Evolutionary conservation across 2,888 invertebrate species (phyloP).

Genomic region (Arge pagana): DNA sequence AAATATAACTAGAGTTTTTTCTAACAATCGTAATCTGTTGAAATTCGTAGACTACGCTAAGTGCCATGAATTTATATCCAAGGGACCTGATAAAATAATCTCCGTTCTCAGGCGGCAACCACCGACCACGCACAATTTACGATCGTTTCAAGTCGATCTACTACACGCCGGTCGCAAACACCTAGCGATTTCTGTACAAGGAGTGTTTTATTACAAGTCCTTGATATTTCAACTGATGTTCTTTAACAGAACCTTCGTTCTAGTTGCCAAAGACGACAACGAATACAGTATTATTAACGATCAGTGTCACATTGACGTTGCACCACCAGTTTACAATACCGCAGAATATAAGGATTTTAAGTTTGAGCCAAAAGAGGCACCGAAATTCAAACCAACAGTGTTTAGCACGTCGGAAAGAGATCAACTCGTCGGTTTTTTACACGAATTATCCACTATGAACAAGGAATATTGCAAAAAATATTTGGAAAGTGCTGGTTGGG

Average conservation of each 20-base stretch:
- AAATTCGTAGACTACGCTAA: constrained; percentile 55
- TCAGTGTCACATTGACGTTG: constrained; percentile 50
- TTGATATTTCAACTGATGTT: constrained; percentile 40
- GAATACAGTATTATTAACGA: constrained; percentile 54
- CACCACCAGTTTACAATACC: constrained; percentile 33
- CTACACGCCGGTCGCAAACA: constrained; percentile 39
- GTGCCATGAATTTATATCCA: constrained; percentile 50
- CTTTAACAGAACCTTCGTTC: constrained; percentile 49
- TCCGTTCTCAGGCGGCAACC: constrained; percentile 45
- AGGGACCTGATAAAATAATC: constrained; percentile 52
- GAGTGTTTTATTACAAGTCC: constrained; percentile 48
- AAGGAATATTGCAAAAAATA: constrained; percentile 39
- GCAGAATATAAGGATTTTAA: constrained; percentile 32
- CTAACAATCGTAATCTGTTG: constrained; percentile 49
- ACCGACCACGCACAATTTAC: constrained; percentile 46
- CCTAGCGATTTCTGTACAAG: constrained; percentile 47
- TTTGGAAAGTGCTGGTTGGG: constrained; percentile 47
- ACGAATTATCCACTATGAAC: constrained; percentile 51
- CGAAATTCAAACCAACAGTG: constrained; percentile 41
- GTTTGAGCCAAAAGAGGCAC: constrained; percentile 22
- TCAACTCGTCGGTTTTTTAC: constrained; percentile 45
- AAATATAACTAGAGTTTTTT: constrained; percentile 46
- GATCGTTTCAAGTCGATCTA: constrained; percentile 47
- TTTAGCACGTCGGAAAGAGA: constrained; percentile 49
- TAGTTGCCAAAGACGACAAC: constrained; percentile 47